Conservation (phyloP, 2,797 vertebrate genomes). For the Malacoraja senta region DNA sequence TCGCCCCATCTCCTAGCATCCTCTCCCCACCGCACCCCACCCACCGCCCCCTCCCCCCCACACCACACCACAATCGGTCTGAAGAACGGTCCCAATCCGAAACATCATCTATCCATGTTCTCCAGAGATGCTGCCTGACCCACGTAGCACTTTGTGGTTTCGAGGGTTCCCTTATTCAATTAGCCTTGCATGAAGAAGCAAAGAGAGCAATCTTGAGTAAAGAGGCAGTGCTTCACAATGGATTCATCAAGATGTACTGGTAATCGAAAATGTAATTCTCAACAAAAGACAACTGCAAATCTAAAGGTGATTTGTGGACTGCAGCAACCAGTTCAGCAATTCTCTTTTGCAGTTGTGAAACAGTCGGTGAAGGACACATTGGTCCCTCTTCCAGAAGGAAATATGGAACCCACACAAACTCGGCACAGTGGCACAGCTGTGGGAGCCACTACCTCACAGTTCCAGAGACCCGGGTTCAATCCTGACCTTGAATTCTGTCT, state of each 20-base stretch:
- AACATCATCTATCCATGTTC: too few relatives aligned
- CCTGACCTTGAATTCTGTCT: too few relatives aligned
- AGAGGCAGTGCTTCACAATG: constrained; percentile 92
- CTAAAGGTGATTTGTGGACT: constrained; percentile 53
- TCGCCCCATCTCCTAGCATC: too few relatives aligned
- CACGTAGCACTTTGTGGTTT: constrained; percentile 58
- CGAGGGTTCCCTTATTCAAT: constrained; percentile 89
- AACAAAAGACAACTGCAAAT: constrained; percentile 50
- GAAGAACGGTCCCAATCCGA: too few relatives aligned
- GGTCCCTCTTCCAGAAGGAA: constrained; percentile 73
- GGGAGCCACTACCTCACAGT: too few relatives aligned
- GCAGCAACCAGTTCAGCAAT: constrained; percentile 61
- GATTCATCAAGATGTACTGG: constrained; percentile 92
- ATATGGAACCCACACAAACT: constrained; percentile 68
- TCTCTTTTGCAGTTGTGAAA: constrained; percentile 67
- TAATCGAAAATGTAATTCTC: constrained; percentile 69
- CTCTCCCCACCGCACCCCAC: too few relatives aligned
- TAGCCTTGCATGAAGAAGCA: constrained; percentile 81
- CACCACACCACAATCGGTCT: too few relatives aligned
- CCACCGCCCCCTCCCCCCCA: too few relatives aligned
- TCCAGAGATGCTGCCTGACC: too few relatives aligned
- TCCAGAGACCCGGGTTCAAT: too few relatives aligned
- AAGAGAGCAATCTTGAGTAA: constrained; percentile 87
- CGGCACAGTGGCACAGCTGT: constrained; percentile 42
- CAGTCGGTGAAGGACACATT: constrained; percentile 92